A percentile compares a stretch with the other conserved stretches of the same genome.
phyloP scores from a whole-genome alignment of 2,888 invertebrate species.

The Pandemis cinnamomeana region DNA sequence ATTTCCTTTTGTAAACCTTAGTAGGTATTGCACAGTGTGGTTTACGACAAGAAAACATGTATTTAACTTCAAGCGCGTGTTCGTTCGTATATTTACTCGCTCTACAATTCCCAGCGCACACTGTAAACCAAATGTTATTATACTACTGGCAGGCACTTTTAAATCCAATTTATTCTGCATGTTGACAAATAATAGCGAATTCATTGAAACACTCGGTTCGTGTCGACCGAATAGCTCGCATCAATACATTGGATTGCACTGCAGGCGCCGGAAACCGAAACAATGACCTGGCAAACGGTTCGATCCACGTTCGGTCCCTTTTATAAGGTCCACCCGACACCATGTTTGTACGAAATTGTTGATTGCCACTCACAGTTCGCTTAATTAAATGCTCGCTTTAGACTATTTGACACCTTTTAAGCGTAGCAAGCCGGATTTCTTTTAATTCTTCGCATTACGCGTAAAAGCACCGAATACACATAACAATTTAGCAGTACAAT shows the following conservation, averaged over 20 bases:
- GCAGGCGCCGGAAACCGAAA: slow-evolving; percentile 59
- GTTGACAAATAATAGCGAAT: slow-evolving; percentile 8
- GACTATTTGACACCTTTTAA: background rate
- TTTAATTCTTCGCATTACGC: too few relatives aligned
- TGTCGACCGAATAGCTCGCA: background rate
- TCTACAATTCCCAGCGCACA: background rate
- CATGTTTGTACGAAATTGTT: slow-evolving; percentile 49
- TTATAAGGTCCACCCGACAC: slow-evolving; percentile 57
- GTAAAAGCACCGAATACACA: too few relatives aligned
- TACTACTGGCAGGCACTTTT: background rate
- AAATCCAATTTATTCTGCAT: background rate
- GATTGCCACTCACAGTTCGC: background rate
- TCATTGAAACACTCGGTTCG: background rate
- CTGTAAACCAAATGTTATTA: too few relatives aligned
- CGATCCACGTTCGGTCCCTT: slow-evolving; percentile 50
- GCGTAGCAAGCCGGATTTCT: too few relatives aligned
- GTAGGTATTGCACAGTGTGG: too few relatives aligned
- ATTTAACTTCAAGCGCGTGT: too few relatives aligned
- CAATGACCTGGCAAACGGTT: slow-evolving; percentile 56
- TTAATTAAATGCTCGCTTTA: background rate
- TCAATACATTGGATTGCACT: slow-evolving; percentile 5
- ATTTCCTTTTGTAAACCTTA: too few relatives aligned
- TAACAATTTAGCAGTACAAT: too few relatives aligned
- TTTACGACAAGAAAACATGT: too few relatives aligned
- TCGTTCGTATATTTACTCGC: background rate